Percentiles rank a stretch among this genome's conserved stretches.
Conservation (phyloP, 2,797 vertebrate species). For the Tragelaphus oryx region DNA sequence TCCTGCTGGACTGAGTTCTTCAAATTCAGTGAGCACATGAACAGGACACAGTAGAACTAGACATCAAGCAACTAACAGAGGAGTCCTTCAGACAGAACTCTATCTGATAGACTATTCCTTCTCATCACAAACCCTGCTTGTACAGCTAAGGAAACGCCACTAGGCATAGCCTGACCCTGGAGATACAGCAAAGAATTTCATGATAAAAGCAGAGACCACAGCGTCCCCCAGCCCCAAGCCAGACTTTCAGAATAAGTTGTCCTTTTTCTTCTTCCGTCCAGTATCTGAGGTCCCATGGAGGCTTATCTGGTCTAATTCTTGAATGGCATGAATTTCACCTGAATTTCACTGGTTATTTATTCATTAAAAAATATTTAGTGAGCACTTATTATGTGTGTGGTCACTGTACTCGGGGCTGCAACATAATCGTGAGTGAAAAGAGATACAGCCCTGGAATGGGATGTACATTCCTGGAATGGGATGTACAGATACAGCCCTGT, state of each 20-base stretch:
- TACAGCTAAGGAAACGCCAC: accelerated
- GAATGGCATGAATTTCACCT: not conserved
- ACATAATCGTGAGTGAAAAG: not conserved
- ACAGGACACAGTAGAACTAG: not conserved
- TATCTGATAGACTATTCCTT: not conserved
- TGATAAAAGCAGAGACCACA: not conserved
- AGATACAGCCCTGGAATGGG: not conserved
- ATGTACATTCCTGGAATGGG: no score
- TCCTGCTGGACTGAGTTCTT: not conserved
- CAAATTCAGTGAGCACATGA: not conserved
- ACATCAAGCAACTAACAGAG: not conserved
- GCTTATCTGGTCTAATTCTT: not conserved
- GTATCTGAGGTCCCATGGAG: not conserved
- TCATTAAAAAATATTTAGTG: not conserved
- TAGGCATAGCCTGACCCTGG: no score
- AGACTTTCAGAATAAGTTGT: not conserved
- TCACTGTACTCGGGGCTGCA: not conserved
- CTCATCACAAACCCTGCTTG: not conserved
- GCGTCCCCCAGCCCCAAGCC: not conserved
- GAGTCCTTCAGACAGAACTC: not conserved
- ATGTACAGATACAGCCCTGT: not conserved
- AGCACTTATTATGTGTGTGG: not conserved
- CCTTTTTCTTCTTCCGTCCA: not conserved
- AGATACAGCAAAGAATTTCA: not conserved
- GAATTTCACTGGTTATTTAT: not conserved